phyloP scores from a whole-genome alignment of 2,888 invertebrate species.

The Leucoptera coffeella region DNA sequence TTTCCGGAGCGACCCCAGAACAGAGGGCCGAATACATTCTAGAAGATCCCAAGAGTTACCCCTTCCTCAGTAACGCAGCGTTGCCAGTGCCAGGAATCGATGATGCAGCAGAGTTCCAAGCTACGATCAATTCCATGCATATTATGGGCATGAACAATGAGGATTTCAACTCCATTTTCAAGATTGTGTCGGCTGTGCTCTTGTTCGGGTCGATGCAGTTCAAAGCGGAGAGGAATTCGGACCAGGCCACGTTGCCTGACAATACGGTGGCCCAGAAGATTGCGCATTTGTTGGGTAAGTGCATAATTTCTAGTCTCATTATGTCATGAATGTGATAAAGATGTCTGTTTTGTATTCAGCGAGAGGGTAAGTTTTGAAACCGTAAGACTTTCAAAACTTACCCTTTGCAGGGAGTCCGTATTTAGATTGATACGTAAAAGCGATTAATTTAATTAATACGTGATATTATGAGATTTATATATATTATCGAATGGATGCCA shows the following conservation, averaged over 20 bases:
- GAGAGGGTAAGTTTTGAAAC: too few species aligned
- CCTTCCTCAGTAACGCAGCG: conserved; percentile 87
- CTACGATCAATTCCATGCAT: conserved; percentile 95
- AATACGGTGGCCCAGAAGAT: conserved; percentile 99
- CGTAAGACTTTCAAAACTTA: too few species aligned
- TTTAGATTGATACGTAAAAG: too few species aligned
- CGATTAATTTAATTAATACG: too few species aligned
- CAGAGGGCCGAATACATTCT: conserved; percentile 79
- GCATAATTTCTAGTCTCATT: too few species aligned
- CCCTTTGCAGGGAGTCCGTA: too few species aligned
- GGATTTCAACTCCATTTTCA: conserved; percentile 93
- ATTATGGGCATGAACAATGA: conserved; percentile 98
- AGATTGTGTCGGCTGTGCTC: conserved; percentile 92
- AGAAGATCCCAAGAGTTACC: conserved; percentile 90
- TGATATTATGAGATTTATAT: too few species aligned
- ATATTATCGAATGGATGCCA: too few species aligned
- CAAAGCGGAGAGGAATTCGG: conserved; percentile 95
- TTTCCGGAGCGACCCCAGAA: conserved; percentile 83
- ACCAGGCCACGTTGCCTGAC: conserved; percentile 97
- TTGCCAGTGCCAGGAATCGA: conserved; percentile 86
- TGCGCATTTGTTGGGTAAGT: conserved; percentile 80
- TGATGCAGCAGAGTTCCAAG: conserved; percentile 85
- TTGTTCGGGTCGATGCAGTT: conserved; percentile 99
- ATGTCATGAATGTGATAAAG: too few species aligned
- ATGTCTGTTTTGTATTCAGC: too few species aligned